Conservation (phyloP, 2,797 vertebrate genomes). For the Mus minutoides region DNA sequence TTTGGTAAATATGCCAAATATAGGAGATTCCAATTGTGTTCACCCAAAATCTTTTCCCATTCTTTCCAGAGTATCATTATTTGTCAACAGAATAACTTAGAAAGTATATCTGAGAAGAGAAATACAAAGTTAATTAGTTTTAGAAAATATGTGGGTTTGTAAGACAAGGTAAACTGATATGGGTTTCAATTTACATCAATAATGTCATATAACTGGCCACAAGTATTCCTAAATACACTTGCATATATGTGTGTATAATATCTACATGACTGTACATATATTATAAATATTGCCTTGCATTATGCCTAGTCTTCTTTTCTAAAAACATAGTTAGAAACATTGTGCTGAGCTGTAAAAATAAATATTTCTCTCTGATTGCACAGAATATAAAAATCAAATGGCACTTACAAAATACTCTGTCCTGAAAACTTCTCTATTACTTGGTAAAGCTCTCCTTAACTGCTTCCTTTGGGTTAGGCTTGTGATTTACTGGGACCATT, state of each 20-base stretch:
- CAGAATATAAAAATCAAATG: slow-evolving; percentile 76
- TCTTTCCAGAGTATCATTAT: not conserved
- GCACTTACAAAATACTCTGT: slow-evolving; percentile 76
- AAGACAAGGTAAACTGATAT: not conserved
- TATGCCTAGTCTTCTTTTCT: slow-evolving; percentile 42
- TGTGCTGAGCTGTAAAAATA: slow-evolving; percentile 21
- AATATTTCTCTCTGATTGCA: slow-evolving; percentile 70
- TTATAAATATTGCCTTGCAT: slow-evolving; percentile 40
- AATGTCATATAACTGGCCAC: not conserved
- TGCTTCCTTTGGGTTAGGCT: slow-evolving; percentile 72
- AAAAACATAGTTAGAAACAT: slow-evolving; percentile 34
- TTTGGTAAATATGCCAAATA: not conserved
- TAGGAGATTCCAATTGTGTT: not conserved
- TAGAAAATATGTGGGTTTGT: not conserved
- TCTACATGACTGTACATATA: not conserved
- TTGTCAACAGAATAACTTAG: slow-evolving; percentile 32
- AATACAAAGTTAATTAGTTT: slow-evolving; percentile 25
- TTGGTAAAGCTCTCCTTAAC: slow-evolving; percentile 75
- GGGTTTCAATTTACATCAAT: not conserved
- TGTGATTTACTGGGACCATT: slow-evolving; percentile 82
- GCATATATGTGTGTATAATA: not conserved
- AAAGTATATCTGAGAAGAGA: slow-evolving; percentile 19
- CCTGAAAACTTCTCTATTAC: slow-evolving; percentile 82
- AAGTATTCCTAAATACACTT: not conserved
- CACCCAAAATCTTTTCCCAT: not conserved